These are phyloP conservation scores for Drosophila malerkotliana DNA, from an alignment of 1,140 invertebrate genomes.

Conservation along the genomic window DNA sequence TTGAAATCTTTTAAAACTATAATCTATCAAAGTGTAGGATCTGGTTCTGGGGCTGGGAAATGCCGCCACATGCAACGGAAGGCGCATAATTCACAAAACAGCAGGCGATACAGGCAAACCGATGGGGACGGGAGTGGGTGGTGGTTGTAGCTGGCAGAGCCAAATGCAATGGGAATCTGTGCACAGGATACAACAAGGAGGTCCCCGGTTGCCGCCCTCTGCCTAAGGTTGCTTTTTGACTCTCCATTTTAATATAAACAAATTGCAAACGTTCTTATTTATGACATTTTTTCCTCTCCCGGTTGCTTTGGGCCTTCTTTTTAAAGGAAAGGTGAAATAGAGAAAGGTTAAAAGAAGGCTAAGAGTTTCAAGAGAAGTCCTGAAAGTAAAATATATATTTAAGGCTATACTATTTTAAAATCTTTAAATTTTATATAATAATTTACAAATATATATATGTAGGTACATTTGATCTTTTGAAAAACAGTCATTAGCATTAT, in stretches of 20 bases:
- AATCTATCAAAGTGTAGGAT: slow-evolving; percentile 7
- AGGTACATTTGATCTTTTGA: neutral
- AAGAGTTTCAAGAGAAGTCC: neutral
- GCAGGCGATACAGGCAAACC: slow-evolving; percentile 49
- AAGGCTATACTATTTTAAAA: neutral
- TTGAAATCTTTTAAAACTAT: neutral
- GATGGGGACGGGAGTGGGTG: neutral
- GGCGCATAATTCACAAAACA: slow-evolving; percentile 81
- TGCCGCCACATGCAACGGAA: slow-evolving; percentile 79
- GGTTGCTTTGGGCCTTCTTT: slow-evolving; percentile 6
- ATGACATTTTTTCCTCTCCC: slow-evolving; percentile 60
- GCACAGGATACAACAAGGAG: slow-evolving; percentile 41
- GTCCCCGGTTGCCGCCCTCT: slow-evolving; percentile 14
- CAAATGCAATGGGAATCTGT: slow-evolving; percentile 62
- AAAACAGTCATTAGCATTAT: neutral
- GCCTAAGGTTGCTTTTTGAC: slow-evolving; percentile 67
- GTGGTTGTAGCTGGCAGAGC: slow-evolving; percentile 15
- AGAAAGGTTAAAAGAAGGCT: neutral
- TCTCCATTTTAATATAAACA: slow-evolving; percentile 80
- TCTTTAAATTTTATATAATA: neutral
- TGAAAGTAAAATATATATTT: neutral
- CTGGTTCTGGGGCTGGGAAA: slow-evolving; percentile 48
- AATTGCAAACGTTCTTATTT: slow-evolving; percentile 75
- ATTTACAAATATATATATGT: neutral
- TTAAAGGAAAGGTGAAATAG: neutral